These are phyloP conservation scores for Eretmochelys imbricata DNA, from an alignment of 2,113 vertebrate genomes.

Conservation along the genomic window DNA sequence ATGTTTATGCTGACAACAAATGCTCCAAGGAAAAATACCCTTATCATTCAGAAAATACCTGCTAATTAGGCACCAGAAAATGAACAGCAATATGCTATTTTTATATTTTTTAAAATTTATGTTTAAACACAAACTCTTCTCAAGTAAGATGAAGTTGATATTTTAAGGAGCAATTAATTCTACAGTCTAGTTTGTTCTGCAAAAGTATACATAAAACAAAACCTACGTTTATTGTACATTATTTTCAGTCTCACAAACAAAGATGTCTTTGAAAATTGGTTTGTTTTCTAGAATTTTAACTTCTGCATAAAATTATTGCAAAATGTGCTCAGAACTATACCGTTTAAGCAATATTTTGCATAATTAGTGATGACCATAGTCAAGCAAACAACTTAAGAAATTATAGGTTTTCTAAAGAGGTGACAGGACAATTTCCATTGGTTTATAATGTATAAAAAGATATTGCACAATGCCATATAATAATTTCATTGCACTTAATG, in stretches of 20 bases:
- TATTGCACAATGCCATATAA: not conserved
- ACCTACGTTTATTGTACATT: accelerated
- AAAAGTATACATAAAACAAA: not conserved
- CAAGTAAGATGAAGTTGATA: accelerated
- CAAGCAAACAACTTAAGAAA: not conserved
- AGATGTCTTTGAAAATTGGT: not conserved
- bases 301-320: not conserved
- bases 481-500: not conserved
- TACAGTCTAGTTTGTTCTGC: not conserved
- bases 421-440: not conserved
- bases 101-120: not conserved
- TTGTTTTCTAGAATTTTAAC: not conserved
- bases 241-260: not conserved
- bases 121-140: not conserved
- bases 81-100: not conserved
- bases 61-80: not conserved
- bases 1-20: not conserved
- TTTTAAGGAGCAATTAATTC: accelerated
- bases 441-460: not conserved
- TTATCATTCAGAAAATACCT: not conserved
- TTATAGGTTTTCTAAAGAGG: accelerated
- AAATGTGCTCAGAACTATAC: not conserved
- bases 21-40: not conserved
- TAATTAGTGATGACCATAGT: not conserved
- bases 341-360: not conserved